Evolutionary conservation across 2,797 vertebrate species (phyloP).

Genomic region (Trichosurus vulpecula): DNA sequence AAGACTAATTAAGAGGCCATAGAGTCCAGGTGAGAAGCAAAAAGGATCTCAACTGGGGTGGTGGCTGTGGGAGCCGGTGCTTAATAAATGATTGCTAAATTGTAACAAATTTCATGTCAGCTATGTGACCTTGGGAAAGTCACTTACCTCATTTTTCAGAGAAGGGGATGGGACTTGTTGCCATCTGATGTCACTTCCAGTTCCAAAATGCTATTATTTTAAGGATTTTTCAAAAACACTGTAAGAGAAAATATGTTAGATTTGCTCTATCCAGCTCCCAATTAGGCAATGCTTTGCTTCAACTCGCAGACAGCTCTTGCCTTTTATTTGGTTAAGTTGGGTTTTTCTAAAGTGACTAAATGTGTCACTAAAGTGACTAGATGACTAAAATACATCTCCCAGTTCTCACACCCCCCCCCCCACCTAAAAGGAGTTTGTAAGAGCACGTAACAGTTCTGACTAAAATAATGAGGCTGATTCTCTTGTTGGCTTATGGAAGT

Average conservation of each 20-base stretch:
- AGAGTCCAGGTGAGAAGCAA: background rate
- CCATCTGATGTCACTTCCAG: background rate
- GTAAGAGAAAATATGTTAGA: background rate
- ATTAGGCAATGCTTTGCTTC: background rate
- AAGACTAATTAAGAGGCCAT: background rate
- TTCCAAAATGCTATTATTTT: background rate
- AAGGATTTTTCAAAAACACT: background rate
- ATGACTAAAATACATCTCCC: background rate
- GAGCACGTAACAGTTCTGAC: background rate
- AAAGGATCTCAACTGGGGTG: background rate
- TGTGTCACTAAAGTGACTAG: too few relatives aligned
- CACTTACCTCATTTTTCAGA: background rate
- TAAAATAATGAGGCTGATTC: background rate
- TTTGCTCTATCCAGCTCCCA: background rate
- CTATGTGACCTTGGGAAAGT: background rate
- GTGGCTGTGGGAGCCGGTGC: background rate
- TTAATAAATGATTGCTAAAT: background rate
- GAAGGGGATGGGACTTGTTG: background rate
- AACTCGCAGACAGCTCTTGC: background rate
- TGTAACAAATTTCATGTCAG: background rate
- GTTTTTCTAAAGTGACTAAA: too few relatives aligned
- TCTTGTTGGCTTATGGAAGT: background rate
- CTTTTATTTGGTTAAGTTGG: background rate
- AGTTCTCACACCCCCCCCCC: background rate
- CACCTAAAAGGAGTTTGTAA: background rate